Conservation (phyloP, 2,888 invertebrate genomes). For the Panopea generosa region DNA sequence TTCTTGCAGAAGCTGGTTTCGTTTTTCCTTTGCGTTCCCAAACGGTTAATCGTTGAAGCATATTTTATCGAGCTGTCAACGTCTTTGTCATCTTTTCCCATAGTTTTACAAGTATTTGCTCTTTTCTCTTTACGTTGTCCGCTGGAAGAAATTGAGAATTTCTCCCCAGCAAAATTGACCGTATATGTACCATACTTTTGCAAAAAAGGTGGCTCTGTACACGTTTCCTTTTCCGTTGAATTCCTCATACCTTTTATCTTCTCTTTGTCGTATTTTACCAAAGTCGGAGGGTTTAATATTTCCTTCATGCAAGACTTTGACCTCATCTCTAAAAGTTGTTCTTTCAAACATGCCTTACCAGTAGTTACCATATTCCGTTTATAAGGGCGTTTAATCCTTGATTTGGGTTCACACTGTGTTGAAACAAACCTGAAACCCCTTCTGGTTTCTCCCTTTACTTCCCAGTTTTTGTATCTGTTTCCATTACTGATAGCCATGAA, state of each 20-base stretch:
- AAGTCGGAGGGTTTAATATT: background rate
- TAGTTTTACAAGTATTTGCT: no score
- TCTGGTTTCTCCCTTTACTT: slow-evolving; percentile 57
- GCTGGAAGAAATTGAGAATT: background rate
- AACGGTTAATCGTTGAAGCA: no score
- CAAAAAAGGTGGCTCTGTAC: no score
- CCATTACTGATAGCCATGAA: slow-evolving; percentile 32
- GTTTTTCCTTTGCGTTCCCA: no score
- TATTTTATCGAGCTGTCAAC: no score
- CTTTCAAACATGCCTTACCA: slow-evolving; percentile 24
- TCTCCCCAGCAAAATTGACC: slow-evolving; percentile 6
- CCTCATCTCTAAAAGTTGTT: slow-evolving; percentile 41
- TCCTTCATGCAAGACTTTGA: slow-evolving; percentile 12
- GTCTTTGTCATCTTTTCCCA: background rate
- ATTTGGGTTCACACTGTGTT: slow-evolving; percentile 8
- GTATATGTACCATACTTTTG: slow-evolving; percentile 1
- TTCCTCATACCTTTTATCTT: no score
- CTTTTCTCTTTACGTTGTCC: background rate
- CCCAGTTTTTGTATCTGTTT: slow-evolving; percentile 1
- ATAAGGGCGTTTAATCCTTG: slow-evolving; percentile 8
- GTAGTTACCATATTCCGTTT: background rate
- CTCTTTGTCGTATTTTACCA: no score
- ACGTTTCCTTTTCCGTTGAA: no score
- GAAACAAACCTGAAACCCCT: slow-evolving; percentile 48
- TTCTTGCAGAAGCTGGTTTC: background rate